These are phyloP conservation scores for Altica lythri DNA, from an alignment of 2,888 invertebrate species.

Conservation along the genomic window DNA sequence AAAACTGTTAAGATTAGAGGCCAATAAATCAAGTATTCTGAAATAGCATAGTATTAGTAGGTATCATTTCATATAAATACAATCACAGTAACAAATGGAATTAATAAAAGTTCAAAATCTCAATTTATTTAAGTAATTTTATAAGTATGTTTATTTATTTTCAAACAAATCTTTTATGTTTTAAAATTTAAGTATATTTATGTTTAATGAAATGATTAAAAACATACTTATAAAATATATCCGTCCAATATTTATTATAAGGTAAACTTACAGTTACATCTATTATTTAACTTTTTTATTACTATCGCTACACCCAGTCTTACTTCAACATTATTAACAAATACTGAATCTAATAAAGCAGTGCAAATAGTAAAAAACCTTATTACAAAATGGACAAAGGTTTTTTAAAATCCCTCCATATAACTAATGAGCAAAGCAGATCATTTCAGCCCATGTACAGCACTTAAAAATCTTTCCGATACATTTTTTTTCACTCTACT, in stretches of 20 bases:
- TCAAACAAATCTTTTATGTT: background rate
- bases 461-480: background rate
- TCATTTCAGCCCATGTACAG: background rate
- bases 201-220: slow-evolving; percentile 10
- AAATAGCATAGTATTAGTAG: slow-evolving; percentile 40
- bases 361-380: slow-evolving; percentile 23
- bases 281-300: slow-evolving; percentile 43
- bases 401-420: slow-evolving; percentile 11
- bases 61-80: slow-evolving; percentile 54
- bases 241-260: slow-evolving; percentile 43
- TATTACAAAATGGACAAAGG: slow-evolving; percentile 14
- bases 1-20: slow-evolving; percentile 17
- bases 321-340: slow-evolving; percentile 39
- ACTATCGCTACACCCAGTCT: slow-evolving; percentile 50
- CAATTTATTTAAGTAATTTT: slow-evolving; percentile 19
- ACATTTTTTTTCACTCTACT: too few relatives aligned
- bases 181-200: background rate
- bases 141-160: slow-evolving; percentile 8
- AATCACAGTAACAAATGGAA: slow-evolving; percentile 57
- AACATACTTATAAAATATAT: slow-evolving; percentile 31
- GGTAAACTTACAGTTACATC: slow-evolving; percentile 43
- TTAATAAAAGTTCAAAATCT: slow-evolving; percentile 41
- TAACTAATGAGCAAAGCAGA: slow-evolving; percentile 23
- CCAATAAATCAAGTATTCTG: slow-evolving; percentile 14
- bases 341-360: slow-evolving; percentile 34